Evolutionary conservation across 2,888 invertebrate species (phyloP).

Genomic region (Elysia crispata): DNA sequence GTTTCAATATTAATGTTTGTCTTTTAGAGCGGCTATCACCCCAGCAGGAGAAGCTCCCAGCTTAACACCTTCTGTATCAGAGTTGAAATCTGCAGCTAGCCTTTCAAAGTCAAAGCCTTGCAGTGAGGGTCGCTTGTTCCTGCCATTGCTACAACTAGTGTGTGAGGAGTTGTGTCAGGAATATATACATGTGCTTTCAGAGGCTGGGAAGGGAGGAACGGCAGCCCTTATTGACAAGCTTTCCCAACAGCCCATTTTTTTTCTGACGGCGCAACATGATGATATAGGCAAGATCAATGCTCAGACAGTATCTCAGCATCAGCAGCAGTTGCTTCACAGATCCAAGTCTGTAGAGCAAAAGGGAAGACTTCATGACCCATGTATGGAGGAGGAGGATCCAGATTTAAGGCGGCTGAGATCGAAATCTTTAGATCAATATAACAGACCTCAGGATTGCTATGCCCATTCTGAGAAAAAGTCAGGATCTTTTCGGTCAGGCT

Average conservation of each 20-base stretch:
- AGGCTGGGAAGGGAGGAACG: constrained; percentile 71
- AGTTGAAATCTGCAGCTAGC: constrained; percentile 39
- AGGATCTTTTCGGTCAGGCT: too few species aligned
- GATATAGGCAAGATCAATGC: constrained; percentile 76
- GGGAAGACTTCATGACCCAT: not conserved
- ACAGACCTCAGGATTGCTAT: too few species aligned
- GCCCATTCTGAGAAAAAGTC: too few species aligned
- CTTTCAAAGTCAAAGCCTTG: constrained; percentile 41
- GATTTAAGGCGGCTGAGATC: too few species aligned
- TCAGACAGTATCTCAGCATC: not conserved
- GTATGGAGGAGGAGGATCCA: not conserved
- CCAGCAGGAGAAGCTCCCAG: constrained; percentile 9
- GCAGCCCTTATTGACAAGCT: constrained; percentile 73
- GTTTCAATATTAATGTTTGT: too few species aligned
- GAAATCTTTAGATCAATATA: too few species aligned
- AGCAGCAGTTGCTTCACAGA: not conserved
- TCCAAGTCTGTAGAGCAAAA: not conserved
- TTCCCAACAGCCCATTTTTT: constrained; percentile 81
- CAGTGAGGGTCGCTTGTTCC: constrained; percentile 58
- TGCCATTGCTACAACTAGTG: constrained; percentile 65
- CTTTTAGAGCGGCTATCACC: constrained; percentile 41
- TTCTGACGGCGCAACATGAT: constrained; percentile 81
- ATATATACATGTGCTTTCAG: constrained; percentile 73
- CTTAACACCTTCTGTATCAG: constrained; percentile 34
- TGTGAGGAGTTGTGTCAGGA: constrained; percentile 72